Base-by-base conservation (phyloP, 1,140 invertebrate genomes). In the Cotesia chilonis region DNA sequence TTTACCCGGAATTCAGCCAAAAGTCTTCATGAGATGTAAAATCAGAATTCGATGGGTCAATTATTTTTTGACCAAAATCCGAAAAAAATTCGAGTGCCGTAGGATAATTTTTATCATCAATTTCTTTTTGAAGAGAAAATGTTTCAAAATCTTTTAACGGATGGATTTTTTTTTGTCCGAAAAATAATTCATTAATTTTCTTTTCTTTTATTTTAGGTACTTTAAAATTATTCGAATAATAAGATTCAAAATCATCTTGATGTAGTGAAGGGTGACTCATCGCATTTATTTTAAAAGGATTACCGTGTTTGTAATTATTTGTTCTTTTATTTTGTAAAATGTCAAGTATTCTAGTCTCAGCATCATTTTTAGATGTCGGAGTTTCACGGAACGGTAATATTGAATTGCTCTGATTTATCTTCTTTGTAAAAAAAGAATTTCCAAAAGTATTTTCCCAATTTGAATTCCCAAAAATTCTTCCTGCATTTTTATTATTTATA, bases 401-500 rank as follows among this genome's bases (percentile, higher is more conserved):
- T 47, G 41, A 10, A 37, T 37, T 61, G 28, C 5, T 70, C 17
- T 35, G 67, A 38, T 59, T 68, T 38, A n/a, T 68, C 7, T 9
- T n/a, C 7, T 14, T 68, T 28, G 35, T 36, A 14, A 70, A 65
- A 4, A 73, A 36, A 14, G 59, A 52, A 68, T 59, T 75, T 12
- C 68, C 64, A 41, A 75, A 68, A 6, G 37, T 20, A 52, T 59
- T 72, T 7, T 51, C 12, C 1, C 69, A 20, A 65, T 41, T 72
- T n/a, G 41, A 68, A 14, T 68, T 72, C 0, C 71, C 65, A 60
- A 72, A 72, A 36, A 68, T 12, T 68, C 52, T 37, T 64, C 47
- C 47, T 10, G 35, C 5, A 20, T 68, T 28, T 1, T 28, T 63
- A 4, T 28, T 37, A 52, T 67, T 74, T 12, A 68, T 71, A 6